Conservation (phyloP, 2,797 vertebrate species). For the Gymnothorax reevesii region DNA sequence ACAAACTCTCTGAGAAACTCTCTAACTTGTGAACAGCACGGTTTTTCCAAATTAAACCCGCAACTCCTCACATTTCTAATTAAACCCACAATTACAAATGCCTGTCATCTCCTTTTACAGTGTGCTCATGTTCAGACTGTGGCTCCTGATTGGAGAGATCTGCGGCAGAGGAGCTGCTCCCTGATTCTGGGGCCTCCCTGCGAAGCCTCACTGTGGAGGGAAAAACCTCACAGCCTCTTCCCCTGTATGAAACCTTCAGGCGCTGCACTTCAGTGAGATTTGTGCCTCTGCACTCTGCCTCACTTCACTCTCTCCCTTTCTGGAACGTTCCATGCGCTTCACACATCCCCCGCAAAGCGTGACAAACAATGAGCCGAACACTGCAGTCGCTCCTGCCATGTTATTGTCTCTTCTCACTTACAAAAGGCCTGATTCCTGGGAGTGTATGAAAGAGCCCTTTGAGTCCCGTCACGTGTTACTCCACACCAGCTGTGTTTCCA, state of each 20-base stretch:
- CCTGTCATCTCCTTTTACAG: too few species aligned
- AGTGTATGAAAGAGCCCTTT: not conserved
- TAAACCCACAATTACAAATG: too few species aligned
- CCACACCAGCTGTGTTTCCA: too few species aligned
- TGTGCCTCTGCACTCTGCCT: not conserved
- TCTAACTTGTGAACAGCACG: too few species aligned
- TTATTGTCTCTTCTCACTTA: not conserved
- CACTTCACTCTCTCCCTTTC: not conserved
- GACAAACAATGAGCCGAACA: not conserved
- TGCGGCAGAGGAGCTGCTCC: not conserved
- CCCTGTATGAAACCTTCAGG: constrained; percentile 32
- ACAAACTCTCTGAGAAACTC: too few species aligned
- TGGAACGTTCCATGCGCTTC: constrained; percentile 15
- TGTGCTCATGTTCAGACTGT: not conserved
- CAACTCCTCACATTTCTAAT: too few species aligned
- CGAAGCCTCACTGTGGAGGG: not conserved
- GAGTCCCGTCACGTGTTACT: not conserved
- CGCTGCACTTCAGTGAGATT: not conserved
- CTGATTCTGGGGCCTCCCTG: not conserved
- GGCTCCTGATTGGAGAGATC: not conserved
- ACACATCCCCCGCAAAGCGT: not conserved
- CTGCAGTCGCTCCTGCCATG: not conserved
- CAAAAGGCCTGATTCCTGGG: not conserved
- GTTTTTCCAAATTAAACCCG: too few species aligned
- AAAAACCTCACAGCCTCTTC: constrained; percentile 30